Conservation (phyloP, 1,140 invertebrate species). For the Scaptodrosophila lebanonensis region DNA sequence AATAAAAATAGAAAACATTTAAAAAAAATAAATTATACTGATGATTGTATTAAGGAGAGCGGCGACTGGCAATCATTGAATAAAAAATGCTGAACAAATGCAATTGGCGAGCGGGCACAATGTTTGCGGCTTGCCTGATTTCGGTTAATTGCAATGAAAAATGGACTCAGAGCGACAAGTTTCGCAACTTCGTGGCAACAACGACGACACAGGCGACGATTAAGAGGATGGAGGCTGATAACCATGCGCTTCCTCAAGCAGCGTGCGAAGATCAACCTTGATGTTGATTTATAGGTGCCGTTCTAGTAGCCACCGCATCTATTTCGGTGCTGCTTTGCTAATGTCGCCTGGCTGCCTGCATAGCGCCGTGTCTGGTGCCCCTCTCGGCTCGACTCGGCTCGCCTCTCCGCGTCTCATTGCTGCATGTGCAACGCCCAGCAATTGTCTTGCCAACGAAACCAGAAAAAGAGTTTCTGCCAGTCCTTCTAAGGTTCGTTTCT, state of each 20-base stretch:
- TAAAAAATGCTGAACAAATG: constrained; percentile 7
- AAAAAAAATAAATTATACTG: too few relatives aligned
- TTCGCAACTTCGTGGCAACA: constrained; percentile 52
- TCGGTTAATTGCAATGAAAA: constrained; percentile 63
- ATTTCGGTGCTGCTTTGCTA: constrained; percentile 48
- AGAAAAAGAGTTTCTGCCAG: constrained; percentile 34
- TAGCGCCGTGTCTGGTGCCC: constrained; percentile 31
- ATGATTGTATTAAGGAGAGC: constrained; percentile 9
- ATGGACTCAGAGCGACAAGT: constrained; percentile 47
- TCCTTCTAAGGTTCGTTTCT: constrained; percentile 77
- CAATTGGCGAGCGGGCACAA: not conserved
- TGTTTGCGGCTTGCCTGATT: constrained; percentile 33
- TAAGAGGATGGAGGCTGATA: constrained; percentile 1
- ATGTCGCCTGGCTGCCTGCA: constrained; percentile 43
- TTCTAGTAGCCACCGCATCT: constrained; percentile 41
- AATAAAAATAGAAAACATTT: too few relatives aligned
- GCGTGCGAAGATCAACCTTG: constrained; percentile 69
- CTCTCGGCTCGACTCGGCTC: not conserved
- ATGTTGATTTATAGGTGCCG: constrained; percentile 75
- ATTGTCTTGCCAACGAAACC: constrained; percentile 53
- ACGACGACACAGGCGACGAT: not conserved
- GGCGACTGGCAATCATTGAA: constrained; percentile 7
- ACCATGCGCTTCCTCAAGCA: constrained; percentile 60
- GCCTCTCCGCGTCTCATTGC: constrained; percentile 1
- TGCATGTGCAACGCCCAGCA: constrained; percentile 32